Base-by-base conservation (phyloP, 2,113 vertebrate species). In the Oncorhynchus clarkii region DNA sequence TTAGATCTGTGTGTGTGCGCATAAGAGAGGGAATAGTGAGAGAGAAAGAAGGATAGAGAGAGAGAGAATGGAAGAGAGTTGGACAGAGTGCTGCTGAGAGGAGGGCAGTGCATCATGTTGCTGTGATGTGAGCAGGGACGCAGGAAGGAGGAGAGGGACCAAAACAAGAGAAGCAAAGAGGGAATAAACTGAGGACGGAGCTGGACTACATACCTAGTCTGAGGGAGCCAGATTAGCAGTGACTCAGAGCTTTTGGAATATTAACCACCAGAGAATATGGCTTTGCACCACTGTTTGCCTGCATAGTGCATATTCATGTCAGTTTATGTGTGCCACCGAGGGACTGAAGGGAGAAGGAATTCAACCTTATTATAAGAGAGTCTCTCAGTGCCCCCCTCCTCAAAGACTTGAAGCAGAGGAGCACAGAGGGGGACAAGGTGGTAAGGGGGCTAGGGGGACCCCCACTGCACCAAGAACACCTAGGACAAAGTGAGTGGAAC, bases 1-100 rank as follows among this genome's bases (percentile, higher is more conserved):
- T 76, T 85, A 85, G 72, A 87, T 81, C 75, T 84, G 78, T 81
- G 82, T 82, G 57, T 83, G 80, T 89, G 84, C 80, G 82, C 80
- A 79, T 83, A 74, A 62, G 60, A 29, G 49, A 79, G 71, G 72
- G 59, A 70, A 82, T 69, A 79, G 77, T 74, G 75, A 82, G 83
- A 72, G 85, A 86, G 80, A 84, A 82, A 75, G 45, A 85, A 77
- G 75, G 82, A 86, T 84, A 74, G 14, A 24, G 54, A 79, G 79
- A 54, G 20, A 27, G 45, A 77, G 75, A 45, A 31, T 11, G 34
- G 39, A 31, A 29, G 9, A 22, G 79, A 83, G 84, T 80, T 82
- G 78, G 74, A 78, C 77, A 78, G 66, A 86, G 78, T 80, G 84
- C 69, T 80, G 84, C 69, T 31, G 70, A 18, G 84, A 74, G 14